Percentiles rank a stretch among this genome's conserved stretches.
Evolutionary conservation across 2,113 vertebrate species (phyloP).

Genomic region (Nibea albiflora): DNA sequence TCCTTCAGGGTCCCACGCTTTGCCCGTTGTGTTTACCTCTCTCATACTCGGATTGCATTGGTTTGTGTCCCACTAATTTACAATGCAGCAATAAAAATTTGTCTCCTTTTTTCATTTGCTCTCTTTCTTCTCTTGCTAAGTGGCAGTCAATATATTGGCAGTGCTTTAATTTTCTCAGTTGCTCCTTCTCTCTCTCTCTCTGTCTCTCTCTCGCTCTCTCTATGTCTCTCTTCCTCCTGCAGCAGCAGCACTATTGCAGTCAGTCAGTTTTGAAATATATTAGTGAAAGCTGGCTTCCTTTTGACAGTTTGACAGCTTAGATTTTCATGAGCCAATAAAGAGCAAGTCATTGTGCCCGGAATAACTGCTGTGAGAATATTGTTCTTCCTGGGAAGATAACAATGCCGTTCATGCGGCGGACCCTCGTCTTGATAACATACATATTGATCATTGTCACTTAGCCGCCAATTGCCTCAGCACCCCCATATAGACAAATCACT

Average conservation of each 20-base stretch:
- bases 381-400: slow-evolving; percentile 43
- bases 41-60: slow-evolving; percentile 53
- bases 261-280: slow-evolving; percentile 55
- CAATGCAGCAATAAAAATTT: slow-evolving; percentile 42
- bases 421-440: slow-evolving; percentile 45
- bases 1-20: slow-evolving; percentile 6
- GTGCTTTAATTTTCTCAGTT: slow-evolving; percentile 56
- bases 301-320: slow-evolving; percentile 70
- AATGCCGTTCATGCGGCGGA: slow-evolving; percentile 29
- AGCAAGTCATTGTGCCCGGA: slow-evolving; percentile 55
- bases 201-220: not conserved
- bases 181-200: not conserved
- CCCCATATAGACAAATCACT: slow-evolving; percentile 13
- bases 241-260: slow-evolving; percentile 44
- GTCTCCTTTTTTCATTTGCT: slow-evolving; percentile 29
- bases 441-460: slow-evolving; percentile 63
- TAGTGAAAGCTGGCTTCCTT: slow-evolving; percentile 56
- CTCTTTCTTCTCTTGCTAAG: slow-evolving; percentile 46
- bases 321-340: slow-evolving; percentile 67
- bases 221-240: slow-evolving; percentile 2
- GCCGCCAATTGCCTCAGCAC: slow-evolving; percentile 1
- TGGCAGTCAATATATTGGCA: slow-evolving; percentile 53
- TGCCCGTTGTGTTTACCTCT: slow-evolving; percentile 39
- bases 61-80: slow-evolving; percentile 65
- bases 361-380: slow-evolving; percentile 54